These are phyloP conservation scores for Lithobates sylvaticus DNA, from an alignment of 2,797 vertebrate genomes.

Conservation along the genomic window DNA sequence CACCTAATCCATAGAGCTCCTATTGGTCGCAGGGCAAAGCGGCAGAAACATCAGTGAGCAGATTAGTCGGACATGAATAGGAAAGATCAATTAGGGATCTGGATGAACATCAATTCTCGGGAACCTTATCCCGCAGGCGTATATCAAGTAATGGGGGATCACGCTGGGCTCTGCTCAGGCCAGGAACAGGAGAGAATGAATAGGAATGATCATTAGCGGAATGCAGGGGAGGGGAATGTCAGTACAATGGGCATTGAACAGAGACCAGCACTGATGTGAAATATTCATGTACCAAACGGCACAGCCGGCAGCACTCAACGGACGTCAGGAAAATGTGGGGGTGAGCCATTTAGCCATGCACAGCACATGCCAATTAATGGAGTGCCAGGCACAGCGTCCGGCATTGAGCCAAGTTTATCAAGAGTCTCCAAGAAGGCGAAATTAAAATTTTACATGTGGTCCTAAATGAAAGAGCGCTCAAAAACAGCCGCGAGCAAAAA, in stretches of 20 bases:
- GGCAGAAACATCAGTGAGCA: background rate
- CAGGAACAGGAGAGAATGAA: background rate
- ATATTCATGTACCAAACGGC: background rate
- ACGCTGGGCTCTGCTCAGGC: background rate
- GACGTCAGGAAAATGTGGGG: background rate
- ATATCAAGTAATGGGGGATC: constrained; percentile 36
- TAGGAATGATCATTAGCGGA: background rate
- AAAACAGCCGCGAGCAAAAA: background rate
- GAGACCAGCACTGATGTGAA: background rate
- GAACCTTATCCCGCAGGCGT: constrained; percentile 15
- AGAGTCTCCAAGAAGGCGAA: background rate
- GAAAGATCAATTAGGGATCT: constrained; percentile 29
- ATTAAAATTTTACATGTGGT: too few relatives aligned
- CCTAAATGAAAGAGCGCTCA: background rate
- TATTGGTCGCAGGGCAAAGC: background rate
- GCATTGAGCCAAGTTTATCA: background rate
- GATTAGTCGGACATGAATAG: background rate
- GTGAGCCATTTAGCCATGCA: background rate
- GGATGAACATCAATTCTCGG: constrained; percentile 30
- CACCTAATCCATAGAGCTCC: constrained; percentile 9
- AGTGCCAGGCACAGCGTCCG: background rate
- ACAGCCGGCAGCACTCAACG: background rate
- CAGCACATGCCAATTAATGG: background rate
- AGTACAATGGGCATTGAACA: background rate
- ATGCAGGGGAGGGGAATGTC: background rate